Percentiles rank a stretch among this genome's conserved stretches.
Conservation (phyloP, 1,140 invertebrate species). For the Trachymyrmex septentrionalis region DNA sequence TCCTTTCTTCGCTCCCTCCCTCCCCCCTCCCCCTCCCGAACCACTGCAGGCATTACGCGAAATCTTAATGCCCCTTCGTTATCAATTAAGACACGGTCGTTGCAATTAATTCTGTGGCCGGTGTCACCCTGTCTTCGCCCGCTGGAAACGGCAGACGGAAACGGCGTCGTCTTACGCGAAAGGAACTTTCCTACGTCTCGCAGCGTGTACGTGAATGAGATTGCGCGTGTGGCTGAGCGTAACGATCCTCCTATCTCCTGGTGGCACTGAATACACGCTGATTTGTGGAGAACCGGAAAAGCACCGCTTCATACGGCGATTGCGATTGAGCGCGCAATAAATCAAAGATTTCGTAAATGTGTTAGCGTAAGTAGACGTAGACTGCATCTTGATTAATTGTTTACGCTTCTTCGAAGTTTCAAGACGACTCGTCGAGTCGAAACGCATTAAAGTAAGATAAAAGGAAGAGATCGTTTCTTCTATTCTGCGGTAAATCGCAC, state of each 20-base stretch:
- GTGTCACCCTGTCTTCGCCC: conserved; percentile 60
- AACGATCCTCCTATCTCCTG: conserved; percentile 53
- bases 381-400: background rate
- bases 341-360: conserved; percentile 15
- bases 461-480: background rate
- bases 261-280: conserved; percentile 43
- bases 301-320: conserved; percentile 13
- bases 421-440: background rate
- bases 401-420: too few species aligned
- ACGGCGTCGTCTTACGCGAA: conserved; percentile 72
- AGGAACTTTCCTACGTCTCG: conserved; percentile 30
- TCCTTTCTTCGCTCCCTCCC: conserved; percentile 1
- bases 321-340: conserved; percentile 39
- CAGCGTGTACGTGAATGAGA: conserved; percentile 53
- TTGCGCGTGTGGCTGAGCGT: conserved; percentile 1
- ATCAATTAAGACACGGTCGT: conserved; percentile 84
- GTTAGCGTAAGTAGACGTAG: background rate
- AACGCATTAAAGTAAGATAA: background rate
- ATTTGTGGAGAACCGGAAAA: conserved; percentile 38
- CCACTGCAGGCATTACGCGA: conserved; percentile 65
- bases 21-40: background rate
- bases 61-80: conserved; percentile 82
- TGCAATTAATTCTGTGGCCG: conserved; percentile 83
- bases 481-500: background rate
- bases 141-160: conserved; percentile 84